Evolutionary conservation across 2,797 vertebrate genomes (phyloP), one percentile per base, ranked within the genome.

Genomic region (Perodicticus potto): DNA sequence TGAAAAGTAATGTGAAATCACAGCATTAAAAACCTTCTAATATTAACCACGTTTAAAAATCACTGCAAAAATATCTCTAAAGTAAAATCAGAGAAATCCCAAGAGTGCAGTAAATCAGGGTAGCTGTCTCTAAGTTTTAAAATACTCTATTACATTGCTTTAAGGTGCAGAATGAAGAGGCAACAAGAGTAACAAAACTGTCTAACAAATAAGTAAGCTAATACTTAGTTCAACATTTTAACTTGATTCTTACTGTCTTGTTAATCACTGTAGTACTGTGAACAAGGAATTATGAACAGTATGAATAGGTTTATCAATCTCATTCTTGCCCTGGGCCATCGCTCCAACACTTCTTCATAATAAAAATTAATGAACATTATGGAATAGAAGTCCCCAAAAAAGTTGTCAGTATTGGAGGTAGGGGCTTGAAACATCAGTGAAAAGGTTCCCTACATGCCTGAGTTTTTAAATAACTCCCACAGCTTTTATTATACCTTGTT

Each of bases 111-210:
- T 45, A 34, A 81, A 86, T 37, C n/a, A 80, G 29, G 6, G 11
- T 70, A 16, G 59, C 34, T 55, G 1, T 77, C 65, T 27, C 43
- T 22, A 81, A 94, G 81, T 72, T 69, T 82, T 81, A 49, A 73
- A 77, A 81, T 65, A 86, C 80, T 67, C 43, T 29, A 19, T 49
- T 23, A 85, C 32, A 19, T 22, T 95, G 37, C 43, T 69, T 86
- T 94, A 67, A 34, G n/a, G 34, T 92, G 11, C 45, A 86, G 59
- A 80, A 14, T 81, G 4, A 20, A 91, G 14, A 34, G 40, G 19
- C 34, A 95, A 20, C 43, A 89, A 89, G 61, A 97, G 82, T 34
- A 96, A 86, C 49, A 91, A 73, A 96, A 90, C 14, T 45, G 49
- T 8, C 61, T 93, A 76, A 74, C 40, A 95, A 84, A 65, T 76